These are phyloP conservation scores for Protobothrops mucrosquamatus DNA, from an alignment of 2,113 vertebrate species.

Conservation along the genomic window DNA sequence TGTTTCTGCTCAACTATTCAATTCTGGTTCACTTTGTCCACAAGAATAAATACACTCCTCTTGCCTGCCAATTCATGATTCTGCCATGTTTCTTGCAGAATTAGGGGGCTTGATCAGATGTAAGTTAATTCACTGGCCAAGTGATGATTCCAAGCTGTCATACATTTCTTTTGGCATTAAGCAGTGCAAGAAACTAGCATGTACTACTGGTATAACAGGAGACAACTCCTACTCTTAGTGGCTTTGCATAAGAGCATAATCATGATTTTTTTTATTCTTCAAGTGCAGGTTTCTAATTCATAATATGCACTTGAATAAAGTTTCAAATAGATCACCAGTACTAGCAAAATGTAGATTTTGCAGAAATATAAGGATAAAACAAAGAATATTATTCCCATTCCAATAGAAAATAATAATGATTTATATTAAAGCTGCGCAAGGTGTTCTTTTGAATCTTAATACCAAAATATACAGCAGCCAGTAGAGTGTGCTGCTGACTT, in stretches of 20 bases:
- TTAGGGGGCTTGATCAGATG: background rate
- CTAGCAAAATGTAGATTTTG: background rate
- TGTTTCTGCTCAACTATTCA: background rate
- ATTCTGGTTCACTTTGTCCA: background rate
- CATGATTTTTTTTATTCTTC: background rate
- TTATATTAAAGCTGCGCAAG: slow-evolving; percentile 2
- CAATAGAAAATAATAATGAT: background rate
- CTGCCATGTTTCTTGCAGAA: background rate
- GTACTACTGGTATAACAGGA: background rate
- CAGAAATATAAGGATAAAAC: background rate
- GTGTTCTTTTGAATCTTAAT: background rate
- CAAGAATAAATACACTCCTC: background rate
- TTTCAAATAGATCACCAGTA: background rate
- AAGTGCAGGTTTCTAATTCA: background rate
- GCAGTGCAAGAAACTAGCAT: background rate
- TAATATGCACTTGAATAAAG: background rate
- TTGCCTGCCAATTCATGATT: background rate
- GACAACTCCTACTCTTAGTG: background rate
- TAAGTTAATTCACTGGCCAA: background rate
- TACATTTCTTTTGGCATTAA: background rate
- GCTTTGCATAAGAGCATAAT: background rate
- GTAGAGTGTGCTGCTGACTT: slow-evolving; percentile 70
- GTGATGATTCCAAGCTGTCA: background rate
- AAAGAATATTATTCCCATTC: background rate
- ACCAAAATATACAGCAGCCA: slow-evolving; percentile 54